Base-by-base conservation (phyloP, 2,888 invertebrate genomes). In the Chalcosyrphus nemorum region DNA sequence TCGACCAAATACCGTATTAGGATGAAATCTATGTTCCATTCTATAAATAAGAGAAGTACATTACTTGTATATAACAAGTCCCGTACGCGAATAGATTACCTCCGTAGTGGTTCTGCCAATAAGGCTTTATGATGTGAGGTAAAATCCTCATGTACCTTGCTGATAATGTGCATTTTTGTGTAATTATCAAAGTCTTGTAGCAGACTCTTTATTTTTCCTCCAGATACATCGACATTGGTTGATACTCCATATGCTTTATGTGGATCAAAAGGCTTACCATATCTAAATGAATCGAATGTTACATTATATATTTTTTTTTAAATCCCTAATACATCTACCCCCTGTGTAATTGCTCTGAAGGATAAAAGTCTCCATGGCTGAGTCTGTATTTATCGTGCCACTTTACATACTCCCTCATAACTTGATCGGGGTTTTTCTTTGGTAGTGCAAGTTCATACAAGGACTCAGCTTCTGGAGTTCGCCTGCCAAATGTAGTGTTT, bases 331-430 rank as follows among this genome's bases (percentile, higher is more conserved):
- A 11, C 7, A 21, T 80, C 61, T 54, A 90, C 91, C 86, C 82
- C 65, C 91, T 87, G 38, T 86, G 86, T 4, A 89, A 72, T 57
- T 87, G 87, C 68, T 90, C 91, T 0, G 88, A 47, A 1, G 91
- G 90, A 21, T 88, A 89, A 63, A 89, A 91, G 29, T 89, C 87
- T 4, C 87, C 88, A 80, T 91, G 91, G 32, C 90, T 90, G 3
- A 89, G 27, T 7, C 89, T 65, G 41, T 88, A 88, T 72, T 90
- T 89, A 2, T 90, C 88, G 70, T 90, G 90, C 77, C 88, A 89
- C 3, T 86, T 52, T 0, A 56, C 63, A 56, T 76, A 88, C 32
- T 89, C 90, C 7, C 77, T 75, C 32, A 89, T 87, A 0, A 90
- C 88, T 41, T 90, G 86, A 1, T 87, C 86, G 0, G 77, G 68